A percentile compares a stretch with the other conserved stretches of the same genome.
Conservation (phyloP, 1,140 invertebrate genomes). For the Drosophila pruinosa region DNA sequence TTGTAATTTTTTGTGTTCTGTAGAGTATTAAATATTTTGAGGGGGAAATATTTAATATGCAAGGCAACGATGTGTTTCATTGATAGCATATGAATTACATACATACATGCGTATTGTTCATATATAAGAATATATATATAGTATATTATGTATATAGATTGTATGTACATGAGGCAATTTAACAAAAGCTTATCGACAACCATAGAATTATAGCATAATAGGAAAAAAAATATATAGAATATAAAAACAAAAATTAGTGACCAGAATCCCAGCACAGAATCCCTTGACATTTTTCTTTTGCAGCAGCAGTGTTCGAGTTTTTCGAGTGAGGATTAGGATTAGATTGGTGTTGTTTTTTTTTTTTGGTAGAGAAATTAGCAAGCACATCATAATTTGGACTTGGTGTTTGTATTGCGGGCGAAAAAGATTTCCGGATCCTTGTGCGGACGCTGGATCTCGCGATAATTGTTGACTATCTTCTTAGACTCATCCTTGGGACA, state of each 20-base stretch:
- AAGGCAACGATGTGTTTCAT: conserved; percentile 72
- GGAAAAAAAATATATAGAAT: conserved; percentile 16
- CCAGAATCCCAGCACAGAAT: conserved; percentile 30
- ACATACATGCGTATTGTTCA: conserved; percentile 23
- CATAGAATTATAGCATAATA: conserved; percentile 47
- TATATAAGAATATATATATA: conserved; percentile 22
- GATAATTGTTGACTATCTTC: conserved; percentile 82
- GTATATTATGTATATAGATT: conserved; percentile 21
- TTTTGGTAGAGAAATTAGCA: conserved; percentile 8
- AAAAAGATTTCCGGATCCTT: conserved; percentile 81
- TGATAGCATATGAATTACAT: conserved; percentile 46
- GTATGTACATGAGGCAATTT: conserved; percentile 67
- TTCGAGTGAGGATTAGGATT: conserved; percentile 7
- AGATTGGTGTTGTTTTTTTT: not conserved
- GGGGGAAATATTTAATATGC: conserved; percentile 68
- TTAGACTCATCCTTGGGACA: conserved; percentile 82
- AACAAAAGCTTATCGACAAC: conserved; percentile 64
- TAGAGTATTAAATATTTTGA: conserved; percentile 66
- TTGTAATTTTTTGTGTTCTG: conserved; percentile 35
- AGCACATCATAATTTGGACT: conserved; percentile 81
- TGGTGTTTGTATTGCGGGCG: conserved; percentile 79
- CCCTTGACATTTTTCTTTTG: too few species aligned
- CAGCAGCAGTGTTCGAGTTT: too few species aligned
- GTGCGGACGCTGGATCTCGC: conserved; percentile 76
- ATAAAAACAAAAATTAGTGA: not conserved